Base-by-base conservation (phyloP, 2,888 invertebrate genomes). In the Leucoma salicis region DNA sequence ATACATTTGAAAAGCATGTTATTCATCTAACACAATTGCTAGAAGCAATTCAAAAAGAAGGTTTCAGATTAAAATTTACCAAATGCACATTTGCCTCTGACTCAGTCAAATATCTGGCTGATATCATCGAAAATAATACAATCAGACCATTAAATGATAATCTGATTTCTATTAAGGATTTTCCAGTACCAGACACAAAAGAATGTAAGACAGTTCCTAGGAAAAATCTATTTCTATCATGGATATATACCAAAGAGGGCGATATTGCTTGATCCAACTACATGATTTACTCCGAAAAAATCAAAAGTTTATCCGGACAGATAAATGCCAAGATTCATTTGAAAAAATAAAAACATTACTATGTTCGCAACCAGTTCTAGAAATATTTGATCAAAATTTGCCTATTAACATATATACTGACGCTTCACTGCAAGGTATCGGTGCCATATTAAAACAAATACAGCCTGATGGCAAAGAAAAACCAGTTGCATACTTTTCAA, bases 71-170 rank as follows among this genome's bases (percentile, higher is more conserved):
- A 15, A 60, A 63, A 48, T 65, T 56, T 21, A 28, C 29, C 11
- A 41, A 45, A 41, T 48, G 33, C 24, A 41, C 4, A 11, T 52
- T 42, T 35, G 60, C 60, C 34, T 31, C 36, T 14, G 40, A 53
- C 14, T n/a, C n/a, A n/a, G n/a, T n/a, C n/a, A n/a, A n/a, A n/a
- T n/a, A n/a, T n/a, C n/a, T n/a, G n/a, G n/a, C 47, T 18, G 59
- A 62, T 35, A 47, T 62, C 35, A 60, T 63, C 18, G 13, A 53
- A 39, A 60, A 61, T 25, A 63, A 60, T 50, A 14, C 57, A 13
- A 35, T 61, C 0, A 40, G 10, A 35, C 58, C 62, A 25, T 2
- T 63, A n/a, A 62, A 57, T 16, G 62, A 62, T 36, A 59, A 66
- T 49, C 49, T 64, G 38, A 60, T 40, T 13, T 32, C 63, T 5